phyloP scores from a whole-genome alignment of 2,113 vertebrate genomes.

The Australoheros scitulus region DNA sequence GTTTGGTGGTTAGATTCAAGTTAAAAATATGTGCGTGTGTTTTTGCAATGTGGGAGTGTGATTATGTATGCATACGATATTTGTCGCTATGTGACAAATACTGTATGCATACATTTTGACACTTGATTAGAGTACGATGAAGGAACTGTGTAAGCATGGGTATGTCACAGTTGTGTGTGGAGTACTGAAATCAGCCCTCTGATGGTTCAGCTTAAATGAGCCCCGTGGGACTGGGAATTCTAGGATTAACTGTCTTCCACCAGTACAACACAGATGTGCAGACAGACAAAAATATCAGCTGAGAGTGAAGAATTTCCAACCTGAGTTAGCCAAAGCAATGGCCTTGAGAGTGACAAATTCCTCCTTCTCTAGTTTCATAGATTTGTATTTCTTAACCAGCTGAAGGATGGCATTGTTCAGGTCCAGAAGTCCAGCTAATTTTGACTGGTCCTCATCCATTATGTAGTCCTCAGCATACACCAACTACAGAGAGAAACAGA shows the following conservation, averaged over 20 bases:
- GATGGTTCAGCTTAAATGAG: constrained; percentile 84
- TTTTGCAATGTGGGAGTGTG: neutral
- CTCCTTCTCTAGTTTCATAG: constrained; percentile 99
- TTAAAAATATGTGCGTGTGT: constrained; percentile 25
- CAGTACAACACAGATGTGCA: constrained; percentile 19
- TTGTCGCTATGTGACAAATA: neutral
- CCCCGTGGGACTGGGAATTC: constrained; percentile 73
- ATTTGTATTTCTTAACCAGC: constrained; percentile 98
- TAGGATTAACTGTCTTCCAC: constrained; percentile 75
- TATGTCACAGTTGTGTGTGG: constrained; percentile 41
- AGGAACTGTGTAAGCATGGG: neutral
- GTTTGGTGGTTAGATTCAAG: constrained; percentile 49
- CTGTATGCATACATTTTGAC: neutral
- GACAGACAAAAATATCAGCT: constrained; percentile 4
- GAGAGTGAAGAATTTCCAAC: constrained; percentile 75
- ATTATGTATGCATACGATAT: constrained; percentile 12
- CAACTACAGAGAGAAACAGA: constrained; percentile 71
- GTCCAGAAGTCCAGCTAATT: constrained; percentile 96
- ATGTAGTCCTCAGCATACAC: constrained; percentile 99
- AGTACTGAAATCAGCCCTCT: constrained; percentile 83
- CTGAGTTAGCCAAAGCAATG: constrained; percentile 99
- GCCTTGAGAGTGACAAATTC: constrained; percentile 99
- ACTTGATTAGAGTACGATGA: neutral
- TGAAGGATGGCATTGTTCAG: constrained; percentile 99
- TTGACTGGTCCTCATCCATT: constrained; percentile 99